Conservation (phyloP, 2,888 invertebrate species). For the Sphaerophoria rueppellii region DNA sequence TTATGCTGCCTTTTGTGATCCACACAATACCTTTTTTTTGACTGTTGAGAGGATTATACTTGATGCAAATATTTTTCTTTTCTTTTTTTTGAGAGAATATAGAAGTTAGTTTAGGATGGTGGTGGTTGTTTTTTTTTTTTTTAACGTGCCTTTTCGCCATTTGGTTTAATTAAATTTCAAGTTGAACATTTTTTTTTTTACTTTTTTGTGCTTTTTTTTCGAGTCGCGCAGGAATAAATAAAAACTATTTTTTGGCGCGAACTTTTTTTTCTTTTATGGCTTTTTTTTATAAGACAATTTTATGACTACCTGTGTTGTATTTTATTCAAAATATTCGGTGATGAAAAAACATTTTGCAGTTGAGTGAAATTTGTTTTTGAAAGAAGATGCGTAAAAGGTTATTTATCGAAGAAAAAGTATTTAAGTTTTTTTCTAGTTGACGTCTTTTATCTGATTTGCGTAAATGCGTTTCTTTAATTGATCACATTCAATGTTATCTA, state of each 20-base stretch:
- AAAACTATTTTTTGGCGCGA: not conserved
- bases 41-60: constrained; percentile 26
- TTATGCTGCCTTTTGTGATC: constrained; percentile 28
- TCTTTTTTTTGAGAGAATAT: constrained; percentile 8
- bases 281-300: not conserved
- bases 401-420: too few species aligned
- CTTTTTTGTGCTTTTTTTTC: constrained; percentile 5
- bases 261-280: not conserved
- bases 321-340: not conserved
- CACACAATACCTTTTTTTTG: constrained; percentile 31
- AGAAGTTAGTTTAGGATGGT: not conserved
- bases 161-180: constrained; percentile 58
- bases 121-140: constrained; percentile 22
- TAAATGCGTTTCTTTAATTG: not conserved
- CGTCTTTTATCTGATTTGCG: too few species aligned
- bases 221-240: not conserved
- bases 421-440: too few species aligned
- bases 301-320: not conserved
- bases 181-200: constrained; percentile 9
- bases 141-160: constrained; percentile 41
- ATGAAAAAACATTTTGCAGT: too few species aligned
- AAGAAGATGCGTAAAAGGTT: too few species aligned
- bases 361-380: too few species aligned
- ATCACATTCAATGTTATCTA: constrained; percentile 13
- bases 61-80: constrained; percentile 17